Evolutionary conservation across 1,140 invertebrate species (phyloP), one percentile per base, ranked within the genome.

Genomic region (Bombus affinis): DNA sequence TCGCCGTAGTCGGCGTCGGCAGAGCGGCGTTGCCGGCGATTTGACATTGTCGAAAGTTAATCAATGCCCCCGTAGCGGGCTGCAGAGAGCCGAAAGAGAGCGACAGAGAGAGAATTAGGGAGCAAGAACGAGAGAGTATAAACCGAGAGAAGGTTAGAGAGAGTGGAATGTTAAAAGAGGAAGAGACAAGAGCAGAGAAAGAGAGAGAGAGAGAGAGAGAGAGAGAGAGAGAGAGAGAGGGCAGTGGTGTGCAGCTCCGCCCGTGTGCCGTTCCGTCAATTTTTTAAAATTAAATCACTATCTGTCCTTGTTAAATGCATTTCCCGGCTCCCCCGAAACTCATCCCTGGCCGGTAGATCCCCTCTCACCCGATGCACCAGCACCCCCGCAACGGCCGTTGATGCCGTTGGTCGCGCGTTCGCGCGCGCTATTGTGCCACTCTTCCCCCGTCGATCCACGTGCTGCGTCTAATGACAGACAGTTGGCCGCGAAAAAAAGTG

Each of bases 21-120:
- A 85, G 89, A 84, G 89, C 73, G 80, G 89, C 89, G 83, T 86
- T 81, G 84, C 90, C 92, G 91, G 86, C 92, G 94, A 95, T 95
- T 95, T 95, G 95, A 95, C 94, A 95, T 94, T 95, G 95, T 95
- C 95, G 94, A 95, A 95, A 95, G 94, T 95, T 95, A 95, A 95
- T 95, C 94, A 94, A 95, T 95, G 94, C 91, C 93, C 85, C 74
- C 73, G 80, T 59, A 72, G 57, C 71, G 57, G 84, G 62, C 42
- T 37, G 47, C 66, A 35, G 83, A 59, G 65, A 83, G 81, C 83
- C 82, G 87, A 83, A 25, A 22, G 68, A 72, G 70, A 59, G 15
- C 9, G 59, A 44, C 25, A 22, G 39, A n/a, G n/a, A 71, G 18
- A 59, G 65, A 22, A 22, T 35, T 32, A 62, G 65, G 2, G 32